A percentile compares a stretch with the other conserved stretches of the same genome.
Conservation (phyloP, 1,140 invertebrate species). For the Drosophila asahinai region DNA sequence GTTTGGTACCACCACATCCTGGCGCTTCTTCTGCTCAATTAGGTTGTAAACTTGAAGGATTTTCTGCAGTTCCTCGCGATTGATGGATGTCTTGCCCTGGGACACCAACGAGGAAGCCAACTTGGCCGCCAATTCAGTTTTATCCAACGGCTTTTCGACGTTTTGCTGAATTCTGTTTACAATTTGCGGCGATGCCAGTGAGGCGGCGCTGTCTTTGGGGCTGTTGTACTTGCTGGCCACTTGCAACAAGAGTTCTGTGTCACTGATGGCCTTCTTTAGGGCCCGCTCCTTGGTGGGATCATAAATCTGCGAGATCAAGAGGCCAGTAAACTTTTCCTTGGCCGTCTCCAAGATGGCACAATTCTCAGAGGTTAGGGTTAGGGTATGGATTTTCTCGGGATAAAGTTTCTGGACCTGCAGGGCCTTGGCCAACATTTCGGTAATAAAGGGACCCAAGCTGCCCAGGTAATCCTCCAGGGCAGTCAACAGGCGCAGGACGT, state of each 20-base stretch:
- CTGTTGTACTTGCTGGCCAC: conserved; percentile 10
- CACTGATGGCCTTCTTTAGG: conserved; percentile 64
- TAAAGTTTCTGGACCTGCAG: conserved; percentile 88
- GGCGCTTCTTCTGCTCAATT: conserved; percentile 70
- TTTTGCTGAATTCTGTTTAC: not conserved
- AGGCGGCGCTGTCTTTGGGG: not conserved
- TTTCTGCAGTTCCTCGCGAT: conserved; percentile 68
- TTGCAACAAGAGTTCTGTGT: conserved; percentile 56
- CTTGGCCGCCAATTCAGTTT: conserved; percentile 68
- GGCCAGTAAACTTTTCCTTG: conserved; percentile 76
- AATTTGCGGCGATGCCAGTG: not conserved
- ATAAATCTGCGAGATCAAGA: conserved; percentile 68
- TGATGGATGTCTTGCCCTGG: conserved; percentile 75
- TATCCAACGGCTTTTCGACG: conserved; percentile 43
- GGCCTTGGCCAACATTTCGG: conserved; percentile 90
- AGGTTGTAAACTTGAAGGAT: conserved; percentile 69
- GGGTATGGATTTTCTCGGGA: conserved; percentile 40
- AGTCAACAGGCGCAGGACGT: conserved; percentile 90
- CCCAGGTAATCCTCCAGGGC: conserved; percentile 92
- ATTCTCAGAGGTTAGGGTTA: conserved; percentile 61
- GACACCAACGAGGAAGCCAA: conserved; percentile 67
- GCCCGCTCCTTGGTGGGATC: conserved; percentile 61
- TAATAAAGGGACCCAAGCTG: conserved; percentile 91
- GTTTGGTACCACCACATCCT: not conserved
- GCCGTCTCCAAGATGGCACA: conserved; percentile 69